Percentiles rank a stretch among this genome's conserved stretches.
phyloP scores from a whole-genome alignment of 64 coral and sea anemone species.

The Montipora capricornis region DNA sequence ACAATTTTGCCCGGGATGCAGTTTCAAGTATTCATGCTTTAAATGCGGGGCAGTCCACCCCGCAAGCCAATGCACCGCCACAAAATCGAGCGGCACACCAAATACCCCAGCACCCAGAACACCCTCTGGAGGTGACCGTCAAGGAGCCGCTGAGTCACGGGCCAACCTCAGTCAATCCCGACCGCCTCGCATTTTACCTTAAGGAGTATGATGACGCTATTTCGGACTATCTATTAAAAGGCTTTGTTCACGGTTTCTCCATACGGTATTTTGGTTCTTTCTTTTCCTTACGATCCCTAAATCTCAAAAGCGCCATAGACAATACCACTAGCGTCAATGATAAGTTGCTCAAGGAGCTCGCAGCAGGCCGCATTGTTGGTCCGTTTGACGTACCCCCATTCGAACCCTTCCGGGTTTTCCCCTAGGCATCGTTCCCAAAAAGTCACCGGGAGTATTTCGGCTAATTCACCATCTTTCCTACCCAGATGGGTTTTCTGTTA shows the following conservation, averaged over 20 bases:
- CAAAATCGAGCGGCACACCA: too few species aligned
- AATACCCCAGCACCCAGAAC: neutral
- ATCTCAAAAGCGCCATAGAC: neutral
- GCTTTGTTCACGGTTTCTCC: neutral
- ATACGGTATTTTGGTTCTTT: constrained; percentile 14
- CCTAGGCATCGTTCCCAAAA: neutral
- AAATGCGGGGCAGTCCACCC: constrained; percentile 14
- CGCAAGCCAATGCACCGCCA: too few species aligned
- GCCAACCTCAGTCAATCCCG: neutral
- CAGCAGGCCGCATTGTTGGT: neutral
- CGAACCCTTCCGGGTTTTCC: neutral
- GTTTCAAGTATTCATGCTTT: constrained; percentile 4
- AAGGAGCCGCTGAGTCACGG: neutral
- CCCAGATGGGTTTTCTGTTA: neutral
- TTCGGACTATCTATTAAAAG: neutral
- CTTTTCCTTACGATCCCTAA: neutral
- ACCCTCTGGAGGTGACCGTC: neutral
- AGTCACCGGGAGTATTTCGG: neutral
- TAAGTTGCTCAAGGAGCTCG: neutral
- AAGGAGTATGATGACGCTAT: neutral
- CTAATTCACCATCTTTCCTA: neutral
- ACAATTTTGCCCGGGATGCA: constrained; percentile 9
- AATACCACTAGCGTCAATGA: neutral
- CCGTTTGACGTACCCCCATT: neutral
- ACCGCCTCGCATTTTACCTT: neutral